These are phyloP conservation scores for Hemitrygon akajei DNA, from an alignment of 2,797 vertebrate species.

Conservation along the genomic window DNA sequence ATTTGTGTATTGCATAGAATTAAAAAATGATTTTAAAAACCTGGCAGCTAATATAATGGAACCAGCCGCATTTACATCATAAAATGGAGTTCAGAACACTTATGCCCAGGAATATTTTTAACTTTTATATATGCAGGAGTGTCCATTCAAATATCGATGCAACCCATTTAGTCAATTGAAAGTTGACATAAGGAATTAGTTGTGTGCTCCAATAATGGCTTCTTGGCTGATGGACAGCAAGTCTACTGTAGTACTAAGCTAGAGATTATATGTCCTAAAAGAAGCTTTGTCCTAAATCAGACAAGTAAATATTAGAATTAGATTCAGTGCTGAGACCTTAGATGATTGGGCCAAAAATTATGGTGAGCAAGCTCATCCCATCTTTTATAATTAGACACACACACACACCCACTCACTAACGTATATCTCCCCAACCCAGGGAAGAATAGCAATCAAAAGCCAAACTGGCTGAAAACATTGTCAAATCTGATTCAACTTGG, in stretches of 20 bases:
- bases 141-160: background rate
- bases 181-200: too few species aligned
- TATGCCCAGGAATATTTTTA: background rate
- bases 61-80: background rate
- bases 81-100: background rate
- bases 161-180: background rate
- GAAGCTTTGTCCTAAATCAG: background rate
- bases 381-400: too few species aligned
- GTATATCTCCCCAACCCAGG: background rate
- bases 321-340: background rate
- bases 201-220: background rate
- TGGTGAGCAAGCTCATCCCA: background rate
- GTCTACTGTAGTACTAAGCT: background rate
- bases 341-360: background rate
- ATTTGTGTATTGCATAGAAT: background rate
- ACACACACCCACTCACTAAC: background rate
- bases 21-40: too few species aligned
- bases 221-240: background rate
- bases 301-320: background rate
- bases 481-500: background rate
- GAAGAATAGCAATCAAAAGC: background rate
- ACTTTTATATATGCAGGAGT: background rate
- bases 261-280: background rate
- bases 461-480: background rate
- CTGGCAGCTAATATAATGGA: background rate